Percentiles rank a stretch among this genome's conserved stretches.
These are phyloP conservation scores for Laupala kohalensis DNA, from an alignment of 1,140 invertebrate genomes.

Conservation along the genomic window DNA sequence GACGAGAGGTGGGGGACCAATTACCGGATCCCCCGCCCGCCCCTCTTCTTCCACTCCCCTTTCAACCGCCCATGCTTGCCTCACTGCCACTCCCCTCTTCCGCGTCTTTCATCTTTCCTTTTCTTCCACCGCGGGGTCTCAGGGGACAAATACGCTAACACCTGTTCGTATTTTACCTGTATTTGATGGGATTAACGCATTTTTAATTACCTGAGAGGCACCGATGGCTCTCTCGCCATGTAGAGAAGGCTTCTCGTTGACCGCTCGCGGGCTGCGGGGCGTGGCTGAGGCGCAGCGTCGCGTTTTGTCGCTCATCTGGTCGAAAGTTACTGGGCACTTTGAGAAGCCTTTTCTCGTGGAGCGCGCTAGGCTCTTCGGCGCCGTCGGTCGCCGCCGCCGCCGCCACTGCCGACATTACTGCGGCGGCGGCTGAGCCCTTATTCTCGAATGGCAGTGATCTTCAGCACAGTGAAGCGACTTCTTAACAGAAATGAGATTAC, in stretches of 20 bases:
- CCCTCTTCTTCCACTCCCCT: not conserved
- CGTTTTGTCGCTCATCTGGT: constrained; percentile 4
- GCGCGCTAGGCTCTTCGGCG: too few relatives aligned
- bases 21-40: not conserved
- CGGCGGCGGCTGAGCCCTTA: too few relatives aligned
- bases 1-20: not conserved
- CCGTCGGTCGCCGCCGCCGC: not conserved
- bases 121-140: not conserved
- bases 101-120: not conserved
- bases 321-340: not conserved
- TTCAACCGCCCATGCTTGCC: not conserved
- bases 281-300: not conserved
- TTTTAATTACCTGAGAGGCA: not conserved
- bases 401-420: too few relatives aligned
- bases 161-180: constrained; percentile 6
- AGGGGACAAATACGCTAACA: not conserved
- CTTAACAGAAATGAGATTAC: too few relatives aligned
- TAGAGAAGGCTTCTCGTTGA: not conserved
- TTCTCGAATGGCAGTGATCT: too few relatives aligned
- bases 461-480: too few relatives aligned
- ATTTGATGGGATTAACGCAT: not conserved
- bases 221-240: not conserved
- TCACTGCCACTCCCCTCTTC: not conserved
- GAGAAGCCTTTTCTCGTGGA: not conserved
- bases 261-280: too few relatives aligned